Conservation (phyloP, 2,888 invertebrate genomes). For the Drosophila multiciliata region DNA sequence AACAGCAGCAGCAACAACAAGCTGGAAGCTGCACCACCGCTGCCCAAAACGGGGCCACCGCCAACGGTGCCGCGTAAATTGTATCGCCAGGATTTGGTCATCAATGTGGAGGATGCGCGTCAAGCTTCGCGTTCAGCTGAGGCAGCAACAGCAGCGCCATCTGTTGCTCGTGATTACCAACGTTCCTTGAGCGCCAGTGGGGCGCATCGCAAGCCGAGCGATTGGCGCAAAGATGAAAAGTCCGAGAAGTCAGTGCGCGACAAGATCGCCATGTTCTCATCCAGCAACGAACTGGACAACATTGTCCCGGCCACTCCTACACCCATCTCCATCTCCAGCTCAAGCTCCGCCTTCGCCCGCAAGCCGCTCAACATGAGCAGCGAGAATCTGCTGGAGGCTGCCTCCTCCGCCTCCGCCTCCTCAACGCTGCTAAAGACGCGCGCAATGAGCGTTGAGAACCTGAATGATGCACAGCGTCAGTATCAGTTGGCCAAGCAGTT, state of each 20-base stretch:
- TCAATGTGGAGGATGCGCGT: constrained; percentile 83
- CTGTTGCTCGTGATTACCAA: constrained; percentile 73
- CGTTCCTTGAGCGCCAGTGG: constrained; percentile 81
- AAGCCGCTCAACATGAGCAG: constrained; percentile 84
- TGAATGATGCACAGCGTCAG: constrained; percentile 84
- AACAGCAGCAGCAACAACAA: constrained; percentile 41
- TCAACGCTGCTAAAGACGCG: constrained; percentile 84
- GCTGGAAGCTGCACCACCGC: constrained; percentile 79
- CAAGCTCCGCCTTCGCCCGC: constrained; percentile 42
- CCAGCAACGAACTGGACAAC: constrained; percentile 83
- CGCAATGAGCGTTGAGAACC: constrained; percentile 87
- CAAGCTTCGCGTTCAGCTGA: constrained; percentile 37
- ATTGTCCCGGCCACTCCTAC: constrained; percentile 41
- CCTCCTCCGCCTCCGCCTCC: constrained; percentile 24
- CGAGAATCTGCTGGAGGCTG: constrained; percentile 83
- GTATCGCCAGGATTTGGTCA: constrained; percentile 84
- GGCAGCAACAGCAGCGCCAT: constrained; percentile 23
- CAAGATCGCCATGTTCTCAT: constrained; percentile 94
- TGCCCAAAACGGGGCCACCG: constrained; percentile 84
- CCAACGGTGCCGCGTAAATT: constrained; percentile 83
- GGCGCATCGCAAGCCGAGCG: constrained; percentile 80
- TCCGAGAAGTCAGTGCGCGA: constrained; percentile 93
- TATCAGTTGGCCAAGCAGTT: constrained; percentile 81
- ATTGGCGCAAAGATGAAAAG: constrained; percentile 90
- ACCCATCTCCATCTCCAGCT: constrained; percentile 12